Evolutionary conservation across 1,140 invertebrate species (phyloP).

Genomic region (Lordiphosa mommai): DNA sequence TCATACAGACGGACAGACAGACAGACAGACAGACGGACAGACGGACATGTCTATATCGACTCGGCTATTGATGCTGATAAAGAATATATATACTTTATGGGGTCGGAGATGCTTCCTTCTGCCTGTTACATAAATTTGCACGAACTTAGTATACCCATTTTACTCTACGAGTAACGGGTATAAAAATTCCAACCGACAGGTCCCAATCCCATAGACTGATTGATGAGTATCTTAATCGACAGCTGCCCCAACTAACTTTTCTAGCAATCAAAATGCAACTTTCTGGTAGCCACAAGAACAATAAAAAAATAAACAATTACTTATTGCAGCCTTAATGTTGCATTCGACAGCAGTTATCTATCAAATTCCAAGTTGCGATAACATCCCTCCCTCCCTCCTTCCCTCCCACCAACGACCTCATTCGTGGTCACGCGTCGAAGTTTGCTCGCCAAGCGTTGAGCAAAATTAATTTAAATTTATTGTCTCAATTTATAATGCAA

Average conservation of each 20-base stretch:
- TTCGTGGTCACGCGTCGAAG: constrained; percentile 1
- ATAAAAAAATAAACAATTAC: background rate
- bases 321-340: constrained; percentile 2
- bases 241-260: constrained; percentile 6
- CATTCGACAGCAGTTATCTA: constrained; percentile 27
- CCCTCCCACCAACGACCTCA: constrained; percentile 7
- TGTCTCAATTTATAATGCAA: constrained; percentile 69
- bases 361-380: constrained; percentile 21
- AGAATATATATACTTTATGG: too few relatives aligned
- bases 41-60: too few relatives aligned
- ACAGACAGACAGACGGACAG: too few relatives aligned
- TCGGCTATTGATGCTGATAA: too few relatives aligned
- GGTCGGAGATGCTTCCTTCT: too few relatives aligned
- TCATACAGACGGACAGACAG: too few relatives aligned
- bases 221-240: constrained; percentile 10
- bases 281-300: constrained; percentile 8
- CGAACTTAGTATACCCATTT: too few relatives aligned
- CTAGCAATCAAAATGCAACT: background rate
- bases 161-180: too few relatives aligned
- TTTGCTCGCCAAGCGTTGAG: constrained; percentile 3
- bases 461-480: constrained; percentile 75
- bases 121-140: too few relatives aligned
- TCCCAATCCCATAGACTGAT: constrained; percentile 10
- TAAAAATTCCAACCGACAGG: too few relatives aligned
- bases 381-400: background rate